Evolutionary conservation across 2,113 vertebrate genomes (phyloP), one percentile per base, ranked within the genome.

Genomic region (Chamaetylas fuelleborni): DNA sequence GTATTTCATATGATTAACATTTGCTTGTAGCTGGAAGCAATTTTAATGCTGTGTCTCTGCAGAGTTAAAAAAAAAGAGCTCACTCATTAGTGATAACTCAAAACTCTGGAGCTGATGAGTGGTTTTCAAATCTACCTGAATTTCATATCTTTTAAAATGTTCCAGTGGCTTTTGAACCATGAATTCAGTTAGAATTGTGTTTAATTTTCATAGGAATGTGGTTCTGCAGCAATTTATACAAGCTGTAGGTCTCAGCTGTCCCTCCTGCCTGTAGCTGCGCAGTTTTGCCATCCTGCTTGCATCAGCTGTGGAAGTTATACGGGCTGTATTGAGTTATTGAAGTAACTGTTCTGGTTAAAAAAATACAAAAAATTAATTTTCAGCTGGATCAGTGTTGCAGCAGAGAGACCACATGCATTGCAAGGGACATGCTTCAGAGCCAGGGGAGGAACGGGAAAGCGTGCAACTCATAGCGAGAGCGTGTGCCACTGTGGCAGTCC

Each of bases 1-100:
- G 19, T 86, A 50, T 64, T 92, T 84, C 82, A 45, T 65, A 36
- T 86, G 26, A 69, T 90, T 94, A 94, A 73, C 42, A 64, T 78
- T 93, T 90, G 7, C 60, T 89, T 87, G 5, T 95, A 65, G 51
- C 60, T 94, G 69, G 43, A 88, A 92, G 64, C 22, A 78, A 11
- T 83, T 95, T 47, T 85, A 64, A 53, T 86, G 31, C 18, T 36
- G 4, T 29, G 14, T 29, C 12, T 79, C 33, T 65, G 34, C 69
- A 40, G 47, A 92, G 25, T 54, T 42, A 17, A 22, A n/a, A 61
- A 69, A 78, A 50, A 71, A 66, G 23, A 53, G 1, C 19, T 91
- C 42, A 4, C 16, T 81, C 11, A 18, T 47, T 48, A 62, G 20
- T 3, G 8, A 25, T 64, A 87, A 81, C 38, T 54, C n/a, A 54